Evolutionary conservation across 2,888 invertebrate species (phyloP).

Genomic region (Syrphus vitripennis): DNA sequence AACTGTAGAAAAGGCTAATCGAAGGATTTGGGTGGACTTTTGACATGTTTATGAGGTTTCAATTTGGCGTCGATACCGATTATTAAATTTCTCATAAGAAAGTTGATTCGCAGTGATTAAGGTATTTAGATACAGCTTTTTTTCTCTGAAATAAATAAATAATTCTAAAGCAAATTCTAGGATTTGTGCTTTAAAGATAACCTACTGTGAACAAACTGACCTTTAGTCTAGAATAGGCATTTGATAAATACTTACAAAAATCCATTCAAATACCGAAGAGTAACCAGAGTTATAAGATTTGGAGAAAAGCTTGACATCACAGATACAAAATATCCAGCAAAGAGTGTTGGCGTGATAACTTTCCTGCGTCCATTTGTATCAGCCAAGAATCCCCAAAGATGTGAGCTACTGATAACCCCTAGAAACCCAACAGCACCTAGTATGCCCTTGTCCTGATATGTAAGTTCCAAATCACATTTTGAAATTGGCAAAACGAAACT

Average conservation of each 20-base stretch:
- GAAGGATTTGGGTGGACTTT: too few species aligned
- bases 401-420: conserved; percentile 82
- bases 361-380: conserved; percentile 82
- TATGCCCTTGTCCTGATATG: conserved; percentile 79
- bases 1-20: too few species aligned
- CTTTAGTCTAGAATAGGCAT: too few species aligned
- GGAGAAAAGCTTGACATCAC: conserved; percentile 81
- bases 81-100: too few species aligned
- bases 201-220: too few species aligned
- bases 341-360: conserved; percentile 80
- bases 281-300: conserved; percentile 81
- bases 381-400: conserved; percentile 83
- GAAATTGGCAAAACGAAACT: conserved; percentile 83
- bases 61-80: too few species aligned
- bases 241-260: conserved; percentile 81
- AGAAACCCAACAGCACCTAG: conserved; percentile 79
- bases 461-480: conserved; percentile 79
- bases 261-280: conserved; percentile 82
- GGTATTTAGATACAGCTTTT: too few species aligned
- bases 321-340: conserved; percentile 81
- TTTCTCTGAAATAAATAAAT: too few species aligned
- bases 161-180: too few species aligned
- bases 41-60: too few species aligned
- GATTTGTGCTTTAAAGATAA: too few species aligned
- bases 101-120: too few species aligned